Evolutionary conservation across 2,797 vertebrate species (phyloP).

Genomic region (Pyrocephalus nanus): DNA sequence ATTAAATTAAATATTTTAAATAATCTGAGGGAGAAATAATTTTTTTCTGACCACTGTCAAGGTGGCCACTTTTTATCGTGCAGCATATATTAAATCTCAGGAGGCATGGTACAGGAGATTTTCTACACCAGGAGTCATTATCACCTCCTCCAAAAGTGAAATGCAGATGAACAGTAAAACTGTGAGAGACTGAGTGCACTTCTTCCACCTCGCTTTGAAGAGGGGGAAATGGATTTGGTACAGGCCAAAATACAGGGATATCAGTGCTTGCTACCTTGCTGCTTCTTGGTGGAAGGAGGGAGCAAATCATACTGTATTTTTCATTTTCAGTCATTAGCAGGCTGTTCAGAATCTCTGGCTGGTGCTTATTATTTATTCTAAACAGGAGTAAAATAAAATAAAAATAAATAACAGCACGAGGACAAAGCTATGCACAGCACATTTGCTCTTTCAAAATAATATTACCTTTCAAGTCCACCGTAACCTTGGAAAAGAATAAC

Average conservation of each 20-base stretch:
- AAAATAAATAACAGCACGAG: constrained; percentile 8
- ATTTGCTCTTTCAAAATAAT: background rate
- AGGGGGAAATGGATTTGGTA: constrained; percentile 40
- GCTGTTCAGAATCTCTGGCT: background rate
- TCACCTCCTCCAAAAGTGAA: constrained; percentile 22
- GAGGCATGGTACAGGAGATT: background rate
- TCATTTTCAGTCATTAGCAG: constrained; percentile 32
- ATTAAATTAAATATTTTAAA: background rate
- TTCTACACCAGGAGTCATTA: background rate
- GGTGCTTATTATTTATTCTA: constrained; percentile 35
- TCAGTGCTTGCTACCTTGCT: background rate
- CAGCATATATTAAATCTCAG: background rate
- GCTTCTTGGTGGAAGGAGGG: background rate
- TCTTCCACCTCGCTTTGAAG: background rate
- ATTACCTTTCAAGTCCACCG: constrained; percentile 31
- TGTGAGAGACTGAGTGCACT: background rate
- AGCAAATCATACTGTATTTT: constrained; percentile 11
- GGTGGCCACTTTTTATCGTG: background rate
- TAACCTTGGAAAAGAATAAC: constrained; percentile 18
- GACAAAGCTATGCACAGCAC: background rate
- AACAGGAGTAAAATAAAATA: constrained; percentile 25
- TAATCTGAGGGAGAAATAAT: background rate
- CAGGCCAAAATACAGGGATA: constrained; percentile 39
- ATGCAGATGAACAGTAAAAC: constrained; percentile 24
- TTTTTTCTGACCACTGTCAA: background rate